These are phyloP conservation scores for Hipparchia sbordonii DNA, from an alignment of 2,888 invertebrate species.

Conservation along the genomic window DNA sequence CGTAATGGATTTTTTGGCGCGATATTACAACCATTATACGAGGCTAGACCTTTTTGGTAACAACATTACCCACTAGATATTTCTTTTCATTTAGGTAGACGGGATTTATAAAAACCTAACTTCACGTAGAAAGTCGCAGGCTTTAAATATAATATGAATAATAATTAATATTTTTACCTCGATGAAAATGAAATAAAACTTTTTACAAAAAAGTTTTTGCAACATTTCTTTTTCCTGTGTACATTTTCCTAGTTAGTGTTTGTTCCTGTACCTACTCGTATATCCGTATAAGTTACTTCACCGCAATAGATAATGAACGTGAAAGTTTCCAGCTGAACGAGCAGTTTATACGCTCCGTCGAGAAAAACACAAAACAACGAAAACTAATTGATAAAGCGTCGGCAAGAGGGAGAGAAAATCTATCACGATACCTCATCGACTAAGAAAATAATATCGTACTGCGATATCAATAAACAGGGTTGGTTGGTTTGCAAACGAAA, in stretches of 20 bases:
- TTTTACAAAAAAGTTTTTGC: neutral
- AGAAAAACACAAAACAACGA: conserved; percentile 37
- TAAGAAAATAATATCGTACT: conserved; percentile 9
- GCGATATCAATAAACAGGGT: neutral
- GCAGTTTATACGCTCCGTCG: conserved; percentile 26
- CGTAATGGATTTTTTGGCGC: conserved; percentile 55
- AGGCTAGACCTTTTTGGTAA: neutral
- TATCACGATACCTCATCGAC: conserved; percentile 12
- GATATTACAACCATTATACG: conserved; percentile 3
- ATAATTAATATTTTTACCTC: neutral
- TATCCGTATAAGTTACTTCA: conserved; percentile 8
- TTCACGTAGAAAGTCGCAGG: neutral
- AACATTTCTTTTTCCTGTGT: neutral
- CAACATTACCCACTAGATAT: neutral
- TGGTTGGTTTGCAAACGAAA: neutral
- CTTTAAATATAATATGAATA: neutral
- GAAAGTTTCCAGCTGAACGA: conserved; percentile 30
- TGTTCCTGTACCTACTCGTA: neutral
- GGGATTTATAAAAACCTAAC: too few relatives aligned
- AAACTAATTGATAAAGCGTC: conserved; percentile 32
- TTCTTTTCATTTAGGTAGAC: neutral
- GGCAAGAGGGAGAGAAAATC: conserved; percentile 20
- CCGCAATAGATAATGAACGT: conserved; percentile 19
- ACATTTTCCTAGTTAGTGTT: neutral
- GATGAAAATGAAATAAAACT: neutral